Percentiles rank a stretch among this genome's conserved stretches.
Conservation (phyloP, 1,140 invertebrate species). For the Wasmannia auropunctata region DNA sequence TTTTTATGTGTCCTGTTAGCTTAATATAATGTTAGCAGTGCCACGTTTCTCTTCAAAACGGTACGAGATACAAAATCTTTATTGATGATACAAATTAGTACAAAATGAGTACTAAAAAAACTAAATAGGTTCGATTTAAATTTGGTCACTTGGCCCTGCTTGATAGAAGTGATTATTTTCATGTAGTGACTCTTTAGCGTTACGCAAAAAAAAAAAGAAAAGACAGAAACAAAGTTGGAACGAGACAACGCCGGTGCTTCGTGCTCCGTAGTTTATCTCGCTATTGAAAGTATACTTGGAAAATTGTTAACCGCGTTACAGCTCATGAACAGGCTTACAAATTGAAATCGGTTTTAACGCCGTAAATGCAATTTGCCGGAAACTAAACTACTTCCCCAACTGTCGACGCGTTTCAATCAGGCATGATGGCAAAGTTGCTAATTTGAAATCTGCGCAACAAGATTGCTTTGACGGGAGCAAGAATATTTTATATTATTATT, state of each 20-base stretch:
- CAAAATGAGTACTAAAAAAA: too few relatives aligned
- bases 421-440: slow-evolving; percentile 26
- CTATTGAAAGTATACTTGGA: slow-evolving; percentile 23
- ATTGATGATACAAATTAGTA: too few relatives aligned
- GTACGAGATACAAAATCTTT: too few relatives aligned
- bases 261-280: background rate
- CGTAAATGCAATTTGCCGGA: slow-evolving; percentile 30
- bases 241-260: background rate
- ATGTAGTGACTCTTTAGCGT: background rate
- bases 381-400: slow-evolving; percentile 47
- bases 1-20: too few relatives aligned
- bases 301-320: slow-evolving; percentile 41
- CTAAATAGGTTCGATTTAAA: too few relatives aligned
- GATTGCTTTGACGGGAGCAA: background rate
- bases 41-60: too few relatives aligned
- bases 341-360: slow-evolving; percentile 43
- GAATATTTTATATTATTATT: slow-evolving; percentile 29
- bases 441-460: slow-evolving; percentile 2
- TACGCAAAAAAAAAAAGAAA: too few relatives aligned
- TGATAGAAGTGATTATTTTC: background rate
- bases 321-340: slow-evolving; percentile 27
- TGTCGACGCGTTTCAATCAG: slow-evolving; percentile 45
- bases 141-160: slow-evolving; percentile 3
- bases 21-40: too few relatives aligned
- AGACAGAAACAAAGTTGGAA: background rate